These are phyloP conservation scores for Pardalotus punctatus DNA, from an alignment of 2,113 vertebrate species.

Conservation along the genomic window DNA sequence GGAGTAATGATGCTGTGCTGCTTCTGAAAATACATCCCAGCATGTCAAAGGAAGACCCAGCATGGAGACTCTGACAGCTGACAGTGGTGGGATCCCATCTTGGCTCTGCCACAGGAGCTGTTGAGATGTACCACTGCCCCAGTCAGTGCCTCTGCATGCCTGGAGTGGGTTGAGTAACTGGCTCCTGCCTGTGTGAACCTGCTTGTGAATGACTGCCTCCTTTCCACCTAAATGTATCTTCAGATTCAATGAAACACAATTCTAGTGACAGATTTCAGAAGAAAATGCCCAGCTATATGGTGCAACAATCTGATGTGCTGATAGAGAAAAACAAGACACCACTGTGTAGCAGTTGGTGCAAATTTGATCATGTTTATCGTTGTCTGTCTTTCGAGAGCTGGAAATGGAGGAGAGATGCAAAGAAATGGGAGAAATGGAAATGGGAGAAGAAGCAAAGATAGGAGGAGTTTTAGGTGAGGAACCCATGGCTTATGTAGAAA, in stretches of 20 bases:
- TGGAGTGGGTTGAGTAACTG: not conserved
- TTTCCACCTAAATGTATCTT: not conserved
- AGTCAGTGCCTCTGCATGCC: not conserved
- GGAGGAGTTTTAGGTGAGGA: not conserved
- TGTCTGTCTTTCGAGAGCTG: not conserved
- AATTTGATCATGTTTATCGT: not conserved
- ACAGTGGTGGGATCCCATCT: not conserved
- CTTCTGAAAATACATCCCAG: not conserved
- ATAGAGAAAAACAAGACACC: not conserved
- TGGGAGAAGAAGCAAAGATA: not conserved
- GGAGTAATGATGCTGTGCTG: not conserved
- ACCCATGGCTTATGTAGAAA: not conserved
- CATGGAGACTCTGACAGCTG: not conserved
- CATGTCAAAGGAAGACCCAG: not conserved
- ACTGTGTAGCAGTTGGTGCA: not conserved
- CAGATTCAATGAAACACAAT: not conserved
- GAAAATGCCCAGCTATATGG: not conserved
- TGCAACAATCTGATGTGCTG: not conserved
- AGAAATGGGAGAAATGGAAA: too few species aligned
- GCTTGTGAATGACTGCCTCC: not conserved
- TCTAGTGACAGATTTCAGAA: not conserved
- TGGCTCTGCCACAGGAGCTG: not conserved
- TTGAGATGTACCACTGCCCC: not conserved
- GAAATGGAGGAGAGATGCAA: not conserved
- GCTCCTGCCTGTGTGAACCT: not conserved